Evolutionary conservation across 2,888 invertebrate genomes (phyloP), one percentile per base, ranked within the genome.

Genomic region (Drosophila fungiperda): DNA sequence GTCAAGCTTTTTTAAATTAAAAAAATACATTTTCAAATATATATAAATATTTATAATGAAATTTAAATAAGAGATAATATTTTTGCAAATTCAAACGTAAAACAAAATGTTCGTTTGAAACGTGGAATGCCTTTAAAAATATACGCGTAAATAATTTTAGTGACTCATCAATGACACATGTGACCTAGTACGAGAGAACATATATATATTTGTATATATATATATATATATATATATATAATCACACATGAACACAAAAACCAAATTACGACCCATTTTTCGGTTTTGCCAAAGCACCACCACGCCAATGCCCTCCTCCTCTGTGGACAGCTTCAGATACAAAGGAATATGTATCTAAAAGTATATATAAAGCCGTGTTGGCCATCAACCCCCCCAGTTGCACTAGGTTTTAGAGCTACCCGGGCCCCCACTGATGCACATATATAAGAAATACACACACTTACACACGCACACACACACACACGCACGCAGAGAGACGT

Each of bases 91-190:
- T 69, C 62, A 45, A 58, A 64, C 59, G 53, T 63, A 49, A 74
- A 74, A 65, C 65, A 68, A 61, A 68, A 75, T 71, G 65, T 42
- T 26, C 42, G 5, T 54, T 65, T 42, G 32, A 36, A 29, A 17
- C 5, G 12, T 8, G 29, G 20, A 9, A n/a, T 17, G 1, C 29
- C 20, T 33, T 40, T 29, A 5, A 29, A 29, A 38, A 15, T 29
- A 38, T 33, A 57, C 40, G 62, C 61, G 63, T 67, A 62, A 40
- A 57, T 26, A 57, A 68, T 61, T 58, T 45, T 52, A 55, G 68
- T 80, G 82, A 82, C 83, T 89, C 87, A 89, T 87, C 87, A 84
- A 80, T 73, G 75, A 59, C 89, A 89, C 89, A 84, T 87, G 87
- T 87, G 87, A 76, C 82, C 84, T 73, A 68, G 62, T 33, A 54